Base-by-base conservation (phyloP, 2,113 vertebrate genomes). In the Burhinus bistriatus region DNA sequence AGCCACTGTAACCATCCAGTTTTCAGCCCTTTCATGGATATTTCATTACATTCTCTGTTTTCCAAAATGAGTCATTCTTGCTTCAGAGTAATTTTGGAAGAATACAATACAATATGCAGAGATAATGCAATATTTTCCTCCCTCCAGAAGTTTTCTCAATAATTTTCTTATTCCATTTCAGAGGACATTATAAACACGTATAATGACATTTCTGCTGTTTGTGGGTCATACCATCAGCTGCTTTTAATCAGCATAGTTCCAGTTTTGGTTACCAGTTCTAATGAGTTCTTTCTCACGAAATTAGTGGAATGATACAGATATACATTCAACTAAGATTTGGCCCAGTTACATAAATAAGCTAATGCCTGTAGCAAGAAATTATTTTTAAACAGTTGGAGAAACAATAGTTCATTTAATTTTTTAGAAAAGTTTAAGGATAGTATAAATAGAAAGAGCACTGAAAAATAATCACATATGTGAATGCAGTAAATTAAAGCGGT, bases 41-140 rank as follows among this genome's bases (percentile, higher is more conserved):
- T 93, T 96, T 90, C 30, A 54, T 86, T 80, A 80, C 17, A 51
- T 51, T 51, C 22, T 51, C 49, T 73, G 18, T 47, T 93, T 95
- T 91, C 61, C 91, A 87, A 75, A 93, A 64, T 84, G 34, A 96
- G 26, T 91, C 57, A 93, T 64, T 95, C 61, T 89, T 89, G 32
- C 59, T 89, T 82, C 66, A 76, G 83, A 87, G 45, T 54, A 0
- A 70, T 93, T 96, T 93, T 36, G 57, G 36, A 76, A 89, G 65
- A 87, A 2, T 23, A 70, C 65, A 83, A 54, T 57, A 87, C 47
- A 84, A 79, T 58, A 75, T 15, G 34, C 42, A 73, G 57, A 93
- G 52, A 72, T 72, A 96, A 89, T 51, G 36, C 49, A 76, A 26
- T 77, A 61, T 85, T 91, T 85, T 94, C 47, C 70, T 93, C n/a